Evolutionary conservation across 1,140 invertebrate genomes (phyloP).

Genomic region (Lordiphosa stackelbergi): DNA sequence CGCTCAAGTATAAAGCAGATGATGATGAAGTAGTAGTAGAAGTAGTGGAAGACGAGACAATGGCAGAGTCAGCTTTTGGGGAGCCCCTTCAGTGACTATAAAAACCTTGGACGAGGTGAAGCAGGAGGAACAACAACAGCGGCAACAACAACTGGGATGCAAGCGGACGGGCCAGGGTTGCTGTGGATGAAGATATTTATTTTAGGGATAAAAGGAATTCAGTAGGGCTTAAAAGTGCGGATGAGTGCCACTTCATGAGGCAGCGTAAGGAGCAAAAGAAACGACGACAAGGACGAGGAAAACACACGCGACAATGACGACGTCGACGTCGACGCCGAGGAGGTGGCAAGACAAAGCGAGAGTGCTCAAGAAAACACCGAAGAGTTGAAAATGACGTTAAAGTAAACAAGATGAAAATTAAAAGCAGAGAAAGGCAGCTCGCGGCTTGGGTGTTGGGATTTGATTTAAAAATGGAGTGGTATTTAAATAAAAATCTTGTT

Average conservation of each 20-base stretch:
- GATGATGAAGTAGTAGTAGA: constrained; percentile 44
- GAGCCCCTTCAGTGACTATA: constrained; percentile 31
- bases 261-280: constrained; percentile 53
- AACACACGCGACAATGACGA: constrained; percentile 54
- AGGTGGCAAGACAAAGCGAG: constrained; percentile 46
- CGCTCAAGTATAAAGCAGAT: constrained; percentile 53
- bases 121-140: constrained; percentile 30
- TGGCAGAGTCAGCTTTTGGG: constrained; percentile 37
- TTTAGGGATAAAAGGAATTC: constrained; percentile 77
- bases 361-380: constrained; percentile 73
- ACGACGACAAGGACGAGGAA: constrained; percentile 32
- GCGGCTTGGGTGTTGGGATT: constrained; percentile 53
- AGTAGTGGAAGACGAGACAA: constrained; percentile 37
- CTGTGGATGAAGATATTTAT: constrained; percentile 76
- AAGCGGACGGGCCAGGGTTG: constrained; percentile 18
- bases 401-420: constrained; percentile 76
- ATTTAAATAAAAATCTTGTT: constrained; percentile 75
- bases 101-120: constrained; percentile 42
- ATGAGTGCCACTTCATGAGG: constrained; percentile 74
- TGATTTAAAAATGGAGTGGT: constrained; percentile 75
- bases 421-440: constrained; percentile 44
- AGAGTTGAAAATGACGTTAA: constrained; percentile 76
- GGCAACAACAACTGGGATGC: constrained; percentile 7
- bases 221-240: constrained; percentile 76
- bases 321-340: constrained; percentile 14